Evolutionary conservation across 2,113 vertebrate genomes (phyloP), one percentile per base, ranked within the genome.

Genomic region (Zapornia atra): DNA sequence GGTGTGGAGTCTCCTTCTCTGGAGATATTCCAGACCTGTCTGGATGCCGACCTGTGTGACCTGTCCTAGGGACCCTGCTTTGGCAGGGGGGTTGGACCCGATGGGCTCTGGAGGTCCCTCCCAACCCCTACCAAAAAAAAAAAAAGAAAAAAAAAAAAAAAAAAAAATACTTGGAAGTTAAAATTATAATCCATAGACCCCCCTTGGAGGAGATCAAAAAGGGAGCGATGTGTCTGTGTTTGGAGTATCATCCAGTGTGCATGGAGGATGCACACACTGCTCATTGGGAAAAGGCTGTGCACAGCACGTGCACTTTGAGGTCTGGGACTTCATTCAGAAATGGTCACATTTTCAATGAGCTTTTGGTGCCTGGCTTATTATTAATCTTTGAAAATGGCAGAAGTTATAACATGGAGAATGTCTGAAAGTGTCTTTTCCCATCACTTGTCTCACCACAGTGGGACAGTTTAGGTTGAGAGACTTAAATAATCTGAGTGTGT

Each of bases 261-360:
- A 28, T 40, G 1, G 1, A 72, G 56, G 38, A 69, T 14, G 1
- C 2, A 1, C 3, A 2, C 56, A 54, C 54, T 81, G 22, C 53
- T 78, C 3, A 0, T 9, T 81, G 40, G 72, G 60, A 66, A 29
- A 86, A 66, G 34, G 9, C 36, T 61, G 53, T 15, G 77, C 54
- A 18, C 5, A 56, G 64, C 11, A 11, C 19, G 25, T 31, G 26
- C 51, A 78, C 56, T 20, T 19, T 50, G 40, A 63, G 28, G 11
- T 36, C 54, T 92, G 57, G 28, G 20, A 18, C 38, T 91, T 82
- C 20, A 36, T 54, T 40, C 42, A 82, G 48, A 76, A 85, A n/a
- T 65, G 3, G 18, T 15, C 34, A n/a, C 1, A 3, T 69, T 60
- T 76, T 72, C 1, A 46, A 28, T 50, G 16, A 20, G 10, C 50